These are phyloP conservation scores for Clarias platycephalus DNA, from an alignment of 2,797 vertebrate genomes.

Conservation along the genomic window DNA sequence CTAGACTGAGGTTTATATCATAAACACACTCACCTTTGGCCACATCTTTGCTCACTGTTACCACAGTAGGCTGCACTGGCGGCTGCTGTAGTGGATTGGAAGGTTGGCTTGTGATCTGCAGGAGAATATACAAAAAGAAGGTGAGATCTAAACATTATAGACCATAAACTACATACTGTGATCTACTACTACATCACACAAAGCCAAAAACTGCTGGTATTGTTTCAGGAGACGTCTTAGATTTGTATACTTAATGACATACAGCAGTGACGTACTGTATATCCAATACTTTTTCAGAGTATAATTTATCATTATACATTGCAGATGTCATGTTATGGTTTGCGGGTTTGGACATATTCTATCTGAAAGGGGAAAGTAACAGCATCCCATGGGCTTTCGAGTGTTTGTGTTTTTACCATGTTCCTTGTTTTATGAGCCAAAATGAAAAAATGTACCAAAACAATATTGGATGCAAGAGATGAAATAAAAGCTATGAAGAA, in stretches of 20 bases:
- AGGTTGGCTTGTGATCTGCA: conserved; percentile 66
- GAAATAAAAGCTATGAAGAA: background rate
- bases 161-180: background rate
- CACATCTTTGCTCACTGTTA: conserved; percentile 39
- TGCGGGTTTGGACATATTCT: background rate
- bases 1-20: background rate
- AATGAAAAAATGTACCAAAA: background rate
- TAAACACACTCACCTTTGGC: conserved; percentile 62
- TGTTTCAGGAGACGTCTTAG: background rate
- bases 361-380: background rate
- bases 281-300: background rate
- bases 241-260: background rate
- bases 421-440: background rate
- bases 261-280: no score
- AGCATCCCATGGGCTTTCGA: background rate
- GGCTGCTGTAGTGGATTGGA: conserved; percentile 72
- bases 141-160: background rate
- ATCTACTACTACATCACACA: background rate
- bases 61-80: conserved; percentile 59
- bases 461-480: background rate
- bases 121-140: background rate
- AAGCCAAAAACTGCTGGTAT: background rate
- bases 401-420: background rate
- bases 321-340: conserved; percentile 4
- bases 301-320: background rate